phyloP scores from a whole-genome alignment of 1,140 invertebrate genomes.

The Teleogryllus occipitalis region DNA sequence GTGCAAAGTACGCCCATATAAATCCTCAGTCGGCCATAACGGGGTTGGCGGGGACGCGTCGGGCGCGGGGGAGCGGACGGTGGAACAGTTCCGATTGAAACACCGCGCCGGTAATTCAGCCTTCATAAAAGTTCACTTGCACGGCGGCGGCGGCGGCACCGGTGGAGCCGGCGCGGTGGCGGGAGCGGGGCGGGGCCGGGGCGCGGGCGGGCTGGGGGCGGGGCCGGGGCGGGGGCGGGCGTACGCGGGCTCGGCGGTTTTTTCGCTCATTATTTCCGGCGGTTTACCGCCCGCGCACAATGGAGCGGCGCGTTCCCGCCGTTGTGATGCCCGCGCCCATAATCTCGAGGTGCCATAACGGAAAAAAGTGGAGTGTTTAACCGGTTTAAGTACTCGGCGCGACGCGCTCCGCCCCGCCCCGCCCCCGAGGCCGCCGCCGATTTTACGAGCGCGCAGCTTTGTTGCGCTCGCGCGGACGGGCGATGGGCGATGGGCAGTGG shows the following conservation, averaged over 20 bases:
- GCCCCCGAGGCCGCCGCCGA: not conserved
- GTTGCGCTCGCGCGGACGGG: not conserved
- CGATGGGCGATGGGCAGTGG: too few relatives aligned
- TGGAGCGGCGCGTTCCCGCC: not conserved
- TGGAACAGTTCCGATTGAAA: not conserved
- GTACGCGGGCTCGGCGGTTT: not conserved
- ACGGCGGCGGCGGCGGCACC: too few relatives aligned
- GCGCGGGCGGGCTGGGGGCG: too few relatives aligned
- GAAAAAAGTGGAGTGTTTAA: slow-evolving; percentile 5
- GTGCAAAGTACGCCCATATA: not conserved
- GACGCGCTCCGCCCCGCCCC: not conserved
- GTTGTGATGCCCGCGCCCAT: not conserved
- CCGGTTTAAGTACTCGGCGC: not conserved
- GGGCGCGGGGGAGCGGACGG: too few relatives aligned
- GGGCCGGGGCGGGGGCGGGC: too few relatives aligned
- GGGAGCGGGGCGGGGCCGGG: too few relatives aligned
- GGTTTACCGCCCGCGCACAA: not conserved
- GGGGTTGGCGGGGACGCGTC: not conserved
- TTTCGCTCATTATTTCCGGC: slow-evolving; percentile 1
- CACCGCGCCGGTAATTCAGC: not conserved
- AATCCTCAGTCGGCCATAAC: not conserved
- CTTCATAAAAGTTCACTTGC: not conserved
- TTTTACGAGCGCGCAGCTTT: not conserved
- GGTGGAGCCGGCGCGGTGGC: too few relatives aligned
- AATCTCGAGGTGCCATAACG: slow-evolving; percentile 3